A percentile compares a stretch with the other conserved stretches of the same genome.
These are phyloP conservation scores for Cheilosia grossa DNA, from an alignment of 2,888 invertebrate genomes.

Conservation along the genomic window DNA sequence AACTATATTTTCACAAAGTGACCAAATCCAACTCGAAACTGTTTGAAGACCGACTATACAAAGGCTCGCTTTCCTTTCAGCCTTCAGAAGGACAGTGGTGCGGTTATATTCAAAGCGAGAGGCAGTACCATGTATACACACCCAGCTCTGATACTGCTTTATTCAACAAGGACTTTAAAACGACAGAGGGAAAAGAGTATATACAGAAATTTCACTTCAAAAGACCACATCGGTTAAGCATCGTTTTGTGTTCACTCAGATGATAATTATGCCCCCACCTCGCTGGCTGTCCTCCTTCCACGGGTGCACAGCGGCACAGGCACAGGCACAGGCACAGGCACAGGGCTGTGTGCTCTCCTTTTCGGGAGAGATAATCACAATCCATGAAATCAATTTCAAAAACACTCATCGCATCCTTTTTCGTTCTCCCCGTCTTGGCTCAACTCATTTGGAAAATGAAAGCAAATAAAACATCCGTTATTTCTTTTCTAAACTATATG, in stretches of 20 bases:
- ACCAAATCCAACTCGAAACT: too few species aligned
- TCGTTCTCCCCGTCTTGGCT: slow-evolving; percentile 18
- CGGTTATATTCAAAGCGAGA: too few species aligned
- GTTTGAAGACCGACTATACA: too few species aligned
- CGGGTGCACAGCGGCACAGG: not conserved
- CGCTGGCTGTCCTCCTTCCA: not conserved
- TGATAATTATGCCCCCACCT: slow-evolving; percentile 61
- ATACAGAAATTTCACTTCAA: slow-evolving; percentile 53
- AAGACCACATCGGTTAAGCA: slow-evolving; percentile 64
- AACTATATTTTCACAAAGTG: too few species aligned
- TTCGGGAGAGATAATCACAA: slow-evolving; percentile 58
- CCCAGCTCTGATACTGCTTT: slow-evolving; percentile 1
- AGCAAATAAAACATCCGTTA: slow-evolving; percentile 70
- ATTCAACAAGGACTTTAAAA: slow-evolving; percentile 15
- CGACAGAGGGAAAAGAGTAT: slow-evolving; percentile 3
- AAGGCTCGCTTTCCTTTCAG: too few species aligned
- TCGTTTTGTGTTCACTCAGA: slow-evolving; percentile 72
- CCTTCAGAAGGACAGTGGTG: too few species aligned
- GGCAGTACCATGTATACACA: too few species aligned
- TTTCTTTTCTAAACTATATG: slow-evolving; percentile 55
- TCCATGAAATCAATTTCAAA: slow-evolving; percentile 72
- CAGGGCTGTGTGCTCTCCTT: slow-evolving; percentile 17
- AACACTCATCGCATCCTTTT: slow-evolving; percentile 63
- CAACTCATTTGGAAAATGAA: slow-evolving; percentile 74
- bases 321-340: too few species aligned